phyloP scores from a whole-genome alignment of 53 echinoderm and acorn worm species.

The Hippasteria phrygiana region DNA sequence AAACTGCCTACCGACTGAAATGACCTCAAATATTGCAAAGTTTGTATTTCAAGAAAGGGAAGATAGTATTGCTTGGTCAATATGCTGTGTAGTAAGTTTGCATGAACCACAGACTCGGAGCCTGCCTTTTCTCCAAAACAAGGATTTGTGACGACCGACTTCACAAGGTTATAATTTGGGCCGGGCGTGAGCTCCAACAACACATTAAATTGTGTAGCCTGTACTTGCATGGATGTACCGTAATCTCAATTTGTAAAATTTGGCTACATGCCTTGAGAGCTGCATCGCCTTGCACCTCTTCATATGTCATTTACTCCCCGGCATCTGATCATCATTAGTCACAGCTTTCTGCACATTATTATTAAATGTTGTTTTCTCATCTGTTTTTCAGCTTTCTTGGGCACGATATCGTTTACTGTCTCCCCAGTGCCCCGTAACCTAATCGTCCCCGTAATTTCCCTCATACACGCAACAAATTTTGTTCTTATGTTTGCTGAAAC shows the following conservation, averaged over 20 bases:
- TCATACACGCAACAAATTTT: slow-evolving; percentile 26
- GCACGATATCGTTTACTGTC: slow-evolving; percentile 30
- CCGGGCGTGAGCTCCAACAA: too few relatives aligned
- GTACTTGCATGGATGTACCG: too few relatives aligned
- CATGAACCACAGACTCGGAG: too few relatives aligned
- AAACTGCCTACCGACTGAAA: too few relatives aligned
- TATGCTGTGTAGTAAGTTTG: too few relatives aligned
- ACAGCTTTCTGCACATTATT: slow-evolving; percentile 42
- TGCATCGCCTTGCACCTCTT: not conserved
- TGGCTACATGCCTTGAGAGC: not conserved
- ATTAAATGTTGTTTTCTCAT: slow-evolving; percentile 51
- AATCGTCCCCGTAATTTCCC: slow-evolving; percentile 18
- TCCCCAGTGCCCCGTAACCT: slow-evolving; percentile 12
- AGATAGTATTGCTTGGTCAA: too few relatives aligned
- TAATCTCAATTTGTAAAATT: not conserved
- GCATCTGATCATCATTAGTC: slow-evolving; percentile 31
- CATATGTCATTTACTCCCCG: not conserved
- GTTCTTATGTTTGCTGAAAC: not conserved
- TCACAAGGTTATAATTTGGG: too few relatives aligned
- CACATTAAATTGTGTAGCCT: too few relatives aligned
- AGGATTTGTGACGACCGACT: too few relatives aligned
- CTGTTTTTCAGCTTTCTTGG: slow-evolving; percentile 42
- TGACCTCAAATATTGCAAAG: too few relatives aligned
- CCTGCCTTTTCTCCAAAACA: too few relatives aligned
- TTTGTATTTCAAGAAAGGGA: too few relatives aligned